Evolutionary conservation across 2,888 invertebrate genomes (phyloP), one percentile per base, ranked within the genome.

Genomic region (Liodrosophila aerea): DNA sequence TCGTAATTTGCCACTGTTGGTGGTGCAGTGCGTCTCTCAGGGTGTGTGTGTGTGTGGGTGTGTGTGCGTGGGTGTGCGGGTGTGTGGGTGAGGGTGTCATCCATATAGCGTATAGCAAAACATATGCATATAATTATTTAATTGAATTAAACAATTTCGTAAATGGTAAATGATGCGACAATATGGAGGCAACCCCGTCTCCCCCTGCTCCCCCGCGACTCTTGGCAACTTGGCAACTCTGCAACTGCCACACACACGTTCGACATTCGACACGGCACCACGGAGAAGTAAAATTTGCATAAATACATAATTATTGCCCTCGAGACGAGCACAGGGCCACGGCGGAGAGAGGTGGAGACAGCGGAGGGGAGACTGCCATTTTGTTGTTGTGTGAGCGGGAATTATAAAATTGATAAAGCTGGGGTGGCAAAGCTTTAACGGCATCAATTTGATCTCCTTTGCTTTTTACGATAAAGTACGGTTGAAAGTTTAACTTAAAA

Each of bases 91-190:
- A 67, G 76, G 69, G 85, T 74, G 75, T 73, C 67, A 81, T 71
- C 66, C 65, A 58, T 43, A 76, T 52, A 22, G 22, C 3, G 22
- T 22, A 22, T 76, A 64, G 47, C 52, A 68, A 77, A 86, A 60
- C 82, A 83, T 83, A 85, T 83, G 87, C 82, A 86, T 85, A 82
- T 85, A 82, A 86, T 82, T 86, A 86, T 82, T 70, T 88, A 87
- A 87, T 87, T 87, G 87, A 87, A 88, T 87, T 87, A 87, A 87
- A 87, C 85, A 88, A 88, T 86, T 88, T 87, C 70, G 87, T 87
- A 84, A 87, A 87, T 84, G 86, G 61, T 87, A 82, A 82, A 86
- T 86, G 85, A 83, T 75, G 82, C 82, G 82, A 84, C 85, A 86
- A 82, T 84, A 83, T 73, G 80, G 60, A 70, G 64, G 22, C 22